Evolutionary conservation across 1,140 invertebrate species (phyloP), one percentile per base, ranked within the genome.

Genomic region (Ericerus pela): DNA sequence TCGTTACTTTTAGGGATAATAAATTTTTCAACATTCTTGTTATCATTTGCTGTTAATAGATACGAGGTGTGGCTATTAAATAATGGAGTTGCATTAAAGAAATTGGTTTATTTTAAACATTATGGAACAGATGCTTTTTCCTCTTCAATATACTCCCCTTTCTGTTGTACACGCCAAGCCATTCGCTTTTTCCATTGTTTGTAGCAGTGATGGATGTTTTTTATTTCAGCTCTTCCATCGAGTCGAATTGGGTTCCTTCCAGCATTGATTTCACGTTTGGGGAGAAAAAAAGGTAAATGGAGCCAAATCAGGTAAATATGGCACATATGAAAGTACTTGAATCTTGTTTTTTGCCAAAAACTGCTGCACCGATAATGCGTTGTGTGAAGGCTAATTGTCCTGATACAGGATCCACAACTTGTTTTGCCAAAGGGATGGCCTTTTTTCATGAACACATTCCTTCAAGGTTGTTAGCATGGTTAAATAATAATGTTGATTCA

Each of bases 401-500:
- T 56, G 26, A 30, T 62, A 56, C 14, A 58, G 53, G 20, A 60
- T 16, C 51, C 52, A 53, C 37, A 27, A 52, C 18, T 57, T 56
- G 27, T 52, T 61, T 38, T 61, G 56, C 57, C 54, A 55, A 54
- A 61, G 37, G 2, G 59, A 37, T 3, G 33, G 58, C 30, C 59
- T 22, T 29, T 61, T 61, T 58, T 26, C 52, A 41, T 38, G 26
- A 16, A 62, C 37, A 54, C 18, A 16, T 31, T 60, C 56, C 30
- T 62, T 54, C 16, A 67, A 53, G 52, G 55, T 55, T 36, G 36
- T 55, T 51, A 68, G 37, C 41, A 68, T 60, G 2, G 67, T 54
- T 30, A 55, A 36, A 38, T 68, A 65, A 43, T 64, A 66, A 16
- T 61, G 16, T 51, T 66, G 55, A 55, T 63, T 66, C 3, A 68